Conservation (phyloP, 2,888 invertebrate species). For the Bombyx huttoni region DNA sequence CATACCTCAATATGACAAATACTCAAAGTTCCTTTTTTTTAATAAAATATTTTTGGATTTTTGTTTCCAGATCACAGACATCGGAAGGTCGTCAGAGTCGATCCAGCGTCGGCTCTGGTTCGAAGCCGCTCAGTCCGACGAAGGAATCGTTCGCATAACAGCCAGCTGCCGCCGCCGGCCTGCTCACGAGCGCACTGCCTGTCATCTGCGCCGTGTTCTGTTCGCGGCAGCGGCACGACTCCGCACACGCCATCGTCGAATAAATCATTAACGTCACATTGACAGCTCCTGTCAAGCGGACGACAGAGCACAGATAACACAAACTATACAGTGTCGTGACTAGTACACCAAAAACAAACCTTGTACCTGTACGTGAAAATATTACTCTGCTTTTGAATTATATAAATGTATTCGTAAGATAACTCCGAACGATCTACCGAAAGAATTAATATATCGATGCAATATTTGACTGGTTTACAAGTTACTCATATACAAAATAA, state of each 20-base stretch:
- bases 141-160: conserved; percentile 64
- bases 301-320: neutral
- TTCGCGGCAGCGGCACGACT: conserved; percentile 36
- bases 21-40: no score
- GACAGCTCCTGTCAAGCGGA: conserved; percentile 2
- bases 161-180: conserved; percentile 40
- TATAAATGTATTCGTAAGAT: neutral
- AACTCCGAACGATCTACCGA: neutral
- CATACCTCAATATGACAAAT: no score
- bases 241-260: conserved; percentile 34
- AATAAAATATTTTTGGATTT: neutral
- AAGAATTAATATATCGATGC: neutral
- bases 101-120: conserved; percentile 38
- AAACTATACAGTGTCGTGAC: neutral
- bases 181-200: conserved; percentile 47
- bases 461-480: conserved; percentile 4
- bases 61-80: conserved; percentile 42
- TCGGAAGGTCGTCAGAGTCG: conserved; percentile 56
- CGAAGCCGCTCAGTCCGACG: conserved; percentile 46
- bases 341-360: neutral
- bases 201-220: conserved; percentile 57
- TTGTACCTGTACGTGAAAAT: neutral
- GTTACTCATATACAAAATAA: conserved; percentile 7
- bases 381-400: neutral
- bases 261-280: conserved; percentile 11